These are phyloP conservation scores for Babylonia areolata DNA, from an alignment of 1,140 invertebrate species.

Conservation along the genomic window DNA sequence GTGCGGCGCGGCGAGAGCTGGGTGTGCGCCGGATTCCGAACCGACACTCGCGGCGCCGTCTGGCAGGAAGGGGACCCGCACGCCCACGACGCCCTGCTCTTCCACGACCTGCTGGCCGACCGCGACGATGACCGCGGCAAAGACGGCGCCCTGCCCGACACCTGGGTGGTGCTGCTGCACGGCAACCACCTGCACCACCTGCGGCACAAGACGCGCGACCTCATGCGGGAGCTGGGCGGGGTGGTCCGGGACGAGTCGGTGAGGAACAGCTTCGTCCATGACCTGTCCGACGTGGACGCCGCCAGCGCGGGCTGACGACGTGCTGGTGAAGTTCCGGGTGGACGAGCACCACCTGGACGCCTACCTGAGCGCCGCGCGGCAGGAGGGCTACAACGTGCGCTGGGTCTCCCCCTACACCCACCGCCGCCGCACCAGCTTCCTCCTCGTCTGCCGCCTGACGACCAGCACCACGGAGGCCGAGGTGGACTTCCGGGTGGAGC, in stretches of 20 bases:
- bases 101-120: slow-evolving; percentile 50
- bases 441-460: slow-evolving; percentile 55
- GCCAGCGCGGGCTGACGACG: slow-evolving; percentile 31
- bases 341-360: slow-evolving; percentile 65
- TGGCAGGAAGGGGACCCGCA: slow-evolving; percentile 65
- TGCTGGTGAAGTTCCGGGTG: slow-evolving; percentile 54
- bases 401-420: slow-evolving; percentile 64
- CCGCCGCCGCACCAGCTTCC: slow-evolving; percentile 56
- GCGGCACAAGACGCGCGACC: slow-evolving; percentile 50
- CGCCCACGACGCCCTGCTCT: slow-evolving; percentile 65
- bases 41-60: slow-evolving; percentile 54
- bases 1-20: slow-evolving; percentile 51
- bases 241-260: background rate
- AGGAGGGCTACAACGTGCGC: slow-evolving; percentile 57
- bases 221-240: slow-evolving; percentile 57
- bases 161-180: slow-evolving; percentile 62
- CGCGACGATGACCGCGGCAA: background rate
- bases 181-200: slow-evolving; percentile 51
- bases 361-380: slow-evolving; percentile 59
- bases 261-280: slow-evolving; percentile 54
- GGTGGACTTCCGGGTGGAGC: slow-evolving; percentile 55
- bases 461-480: slow-evolving; percentile 29
- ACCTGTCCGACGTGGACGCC: slow-evolving; percentile 57
- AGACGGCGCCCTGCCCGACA: slow-evolving; percentile 31
- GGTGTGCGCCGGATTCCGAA: slow-evolving; percentile 60